These are phyloP conservation scores for Leucoraja erinaceus DNA, from an alignment of 2,113 vertebrate species.

Conservation along the genomic window DNA sequence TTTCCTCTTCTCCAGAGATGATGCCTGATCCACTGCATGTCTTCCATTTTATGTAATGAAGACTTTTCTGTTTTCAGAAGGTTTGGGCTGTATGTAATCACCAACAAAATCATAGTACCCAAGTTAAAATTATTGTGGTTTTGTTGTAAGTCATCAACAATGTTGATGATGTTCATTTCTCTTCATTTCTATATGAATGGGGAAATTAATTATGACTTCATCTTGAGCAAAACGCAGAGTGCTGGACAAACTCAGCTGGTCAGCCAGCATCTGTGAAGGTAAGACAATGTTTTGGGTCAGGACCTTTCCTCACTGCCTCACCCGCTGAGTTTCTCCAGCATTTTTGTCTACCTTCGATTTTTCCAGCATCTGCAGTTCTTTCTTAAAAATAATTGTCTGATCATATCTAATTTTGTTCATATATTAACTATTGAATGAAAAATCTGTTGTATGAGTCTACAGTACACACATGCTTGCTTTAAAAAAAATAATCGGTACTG, in stretches of 20 bases:
- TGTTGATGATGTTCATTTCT: neutral
- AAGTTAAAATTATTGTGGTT: too few relatives aligned
- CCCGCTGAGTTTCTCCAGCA: too few relatives aligned
- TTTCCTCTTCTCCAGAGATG: too few relatives aligned
- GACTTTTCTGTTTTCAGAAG: neutral
- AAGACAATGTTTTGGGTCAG: too few relatives aligned
- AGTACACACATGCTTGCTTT: too few relatives aligned
- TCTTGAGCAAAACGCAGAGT: neutral
- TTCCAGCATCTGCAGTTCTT: too few relatives aligned
- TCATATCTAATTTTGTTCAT: neutral
- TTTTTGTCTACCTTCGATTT: too few relatives aligned
- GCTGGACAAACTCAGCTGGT: too few relatives aligned
- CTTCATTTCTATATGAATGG: neutral
- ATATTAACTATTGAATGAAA: neutral
- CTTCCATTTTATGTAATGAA: neutral
- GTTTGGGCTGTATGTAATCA: neutral
- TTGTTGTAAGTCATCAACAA: neutral
- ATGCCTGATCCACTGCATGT: neutral
- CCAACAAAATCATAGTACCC: neutral
- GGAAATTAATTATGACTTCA: neutral
- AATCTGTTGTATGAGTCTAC: neutral
- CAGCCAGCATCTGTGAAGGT: too few relatives aligned
- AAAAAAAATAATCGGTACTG: too few relatives aligned
- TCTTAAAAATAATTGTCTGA: neutral
- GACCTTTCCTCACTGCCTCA: too few relatives aligned